phyloP scores from a whole-genome alignment of 2,888 invertebrate genomes.

The Catocala sponsa region DNA sequence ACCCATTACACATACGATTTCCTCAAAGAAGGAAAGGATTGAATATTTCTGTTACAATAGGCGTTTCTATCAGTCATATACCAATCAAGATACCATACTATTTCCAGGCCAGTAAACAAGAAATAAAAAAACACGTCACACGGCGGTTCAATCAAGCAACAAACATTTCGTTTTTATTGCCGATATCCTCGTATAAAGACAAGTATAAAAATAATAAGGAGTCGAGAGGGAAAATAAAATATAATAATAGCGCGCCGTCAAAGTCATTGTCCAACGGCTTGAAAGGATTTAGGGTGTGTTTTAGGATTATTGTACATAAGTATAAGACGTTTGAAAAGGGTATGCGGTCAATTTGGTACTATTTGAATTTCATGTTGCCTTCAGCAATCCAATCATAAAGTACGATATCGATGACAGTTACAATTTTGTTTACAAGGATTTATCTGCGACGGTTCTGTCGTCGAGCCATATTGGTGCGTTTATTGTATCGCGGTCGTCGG shows the following conservation, averaged over 20 bases:
- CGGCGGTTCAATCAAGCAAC: constrained; percentile 80
- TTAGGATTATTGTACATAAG: constrained; percentile 60
- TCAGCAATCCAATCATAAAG: constrained; percentile 75
- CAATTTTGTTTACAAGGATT: constrained; percentile 83
- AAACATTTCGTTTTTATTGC: constrained; percentile 80
- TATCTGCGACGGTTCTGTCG: constrained; percentile 62
- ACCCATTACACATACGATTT: too few relatives aligned
- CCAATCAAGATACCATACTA: constrained; percentile 37
- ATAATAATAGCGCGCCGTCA: constrained; percentile 75
- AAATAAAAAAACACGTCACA: constrained; percentile 68
- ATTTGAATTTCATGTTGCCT: constrained; percentile 76
- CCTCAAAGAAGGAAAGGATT: too few relatives aligned
- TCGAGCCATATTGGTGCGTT: constrained; percentile 45
- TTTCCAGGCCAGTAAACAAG: constrained; percentile 35
- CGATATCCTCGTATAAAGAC: constrained; percentile 81
- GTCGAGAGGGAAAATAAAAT: constrained; percentile 79
- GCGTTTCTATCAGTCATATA: constrained; percentile 10
- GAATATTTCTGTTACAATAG: neutral
- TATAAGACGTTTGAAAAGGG: constrained; percentile 67
- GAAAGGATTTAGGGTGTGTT: constrained; percentile 69
- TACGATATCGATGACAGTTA: constrained; percentile 79
- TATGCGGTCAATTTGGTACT: constrained; percentile 71
- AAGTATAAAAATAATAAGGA: constrained; percentile 85
- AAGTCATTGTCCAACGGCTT: constrained; percentile 72
- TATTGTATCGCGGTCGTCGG: constrained; percentile 45